phyloP scores from a whole-genome alignment of 2,888 invertebrate species.

The Pollenia amentaria region DNA sequence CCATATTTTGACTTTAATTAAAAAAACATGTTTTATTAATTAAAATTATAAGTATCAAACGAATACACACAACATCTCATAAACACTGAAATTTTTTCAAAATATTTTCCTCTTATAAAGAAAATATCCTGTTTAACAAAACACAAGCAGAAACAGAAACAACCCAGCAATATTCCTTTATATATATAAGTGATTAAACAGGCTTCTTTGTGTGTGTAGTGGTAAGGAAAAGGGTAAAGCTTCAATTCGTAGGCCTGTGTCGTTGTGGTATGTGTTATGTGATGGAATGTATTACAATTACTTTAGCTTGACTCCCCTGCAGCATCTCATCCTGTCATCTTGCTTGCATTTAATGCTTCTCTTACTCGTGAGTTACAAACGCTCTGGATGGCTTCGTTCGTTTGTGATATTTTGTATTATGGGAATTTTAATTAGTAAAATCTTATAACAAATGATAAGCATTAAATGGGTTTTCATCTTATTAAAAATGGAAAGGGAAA shows the following conservation, averaged over 20 bases:
- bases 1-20: conserved; percentile 55
- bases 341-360: conserved; percentile 17
- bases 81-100: conserved; percentile 5
- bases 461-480: conserved; percentile 38
- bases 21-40: conserved; percentile 61
- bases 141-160: background rate
- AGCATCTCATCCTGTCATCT: background rate
- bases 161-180: conserved; percentile 21
- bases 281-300: conserved; percentile 38
- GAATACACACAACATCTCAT: background rate
- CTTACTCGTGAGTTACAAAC: conserved; percentile 17
- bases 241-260: background rate
- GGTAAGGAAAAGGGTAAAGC: background rate
- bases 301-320: conserved; percentile 1
- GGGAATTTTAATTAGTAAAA: conserved; percentile 69
- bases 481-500: background rate
- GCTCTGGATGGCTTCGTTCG: background rate
- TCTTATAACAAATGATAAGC: conserved; percentile 61
- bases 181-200: conserved; percentile 37
- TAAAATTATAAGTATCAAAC: conserved; percentile 35
- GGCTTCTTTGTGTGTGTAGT: background rate
- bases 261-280: background rate
- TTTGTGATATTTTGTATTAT: conserved; percentile 20
- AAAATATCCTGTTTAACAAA: too few relatives aligned
- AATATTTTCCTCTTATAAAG: too few relatives aligned